Evolutionary conservation across 2,113 vertebrate genomes (phyloP), one percentile per base, ranked within the genome.

Genomic region (Podarcis muralis): DNA sequence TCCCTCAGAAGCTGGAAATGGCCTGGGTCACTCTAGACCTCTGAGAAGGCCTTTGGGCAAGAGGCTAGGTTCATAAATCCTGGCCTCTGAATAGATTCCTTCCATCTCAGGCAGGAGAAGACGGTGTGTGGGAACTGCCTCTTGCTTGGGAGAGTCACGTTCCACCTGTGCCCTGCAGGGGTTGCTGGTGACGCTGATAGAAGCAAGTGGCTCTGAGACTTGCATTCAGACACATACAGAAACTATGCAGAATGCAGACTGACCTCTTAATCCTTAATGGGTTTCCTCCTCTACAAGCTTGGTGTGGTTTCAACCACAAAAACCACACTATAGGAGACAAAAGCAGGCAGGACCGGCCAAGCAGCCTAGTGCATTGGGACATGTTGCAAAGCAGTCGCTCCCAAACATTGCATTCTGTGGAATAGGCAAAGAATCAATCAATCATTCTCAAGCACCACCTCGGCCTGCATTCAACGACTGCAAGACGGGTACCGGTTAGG

Each of bases 111-210:
- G 35, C 40, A 40, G 43, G 85, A 59, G 23, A 78, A 57, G 65
- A 9, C 35, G 18, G 65, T 5, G 72, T 5, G 72, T 87, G 89
- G 74, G 89, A 87, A 83, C 25, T 9, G 53, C 25, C 16, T 57
- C 22, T 71, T 43, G 20, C 74, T 78, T 83, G 30, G 35, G 85
- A 69, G 53, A 79, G 81, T 79, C 85, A 87, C 74, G 23, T 87
- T 79, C 85, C 65, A 87, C 89, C 72, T 87, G 80, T 62, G 75
- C 85, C 89, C 85, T 90, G 72, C 85, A 90, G 89, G 89, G 35
- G 35, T 72, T 87, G 48, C 65, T 71, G 23, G 35, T 59, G 25
- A 72, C 30, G 30, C 48, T 40, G 89, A 78, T 3, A 20, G 43
- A 43, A 69, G 62, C 43, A 84, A 57, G 8, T 43, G 48, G 71